Base-by-base conservation (phyloP, 23 tunicate species). In the Phallusia fumigata region DNA sequence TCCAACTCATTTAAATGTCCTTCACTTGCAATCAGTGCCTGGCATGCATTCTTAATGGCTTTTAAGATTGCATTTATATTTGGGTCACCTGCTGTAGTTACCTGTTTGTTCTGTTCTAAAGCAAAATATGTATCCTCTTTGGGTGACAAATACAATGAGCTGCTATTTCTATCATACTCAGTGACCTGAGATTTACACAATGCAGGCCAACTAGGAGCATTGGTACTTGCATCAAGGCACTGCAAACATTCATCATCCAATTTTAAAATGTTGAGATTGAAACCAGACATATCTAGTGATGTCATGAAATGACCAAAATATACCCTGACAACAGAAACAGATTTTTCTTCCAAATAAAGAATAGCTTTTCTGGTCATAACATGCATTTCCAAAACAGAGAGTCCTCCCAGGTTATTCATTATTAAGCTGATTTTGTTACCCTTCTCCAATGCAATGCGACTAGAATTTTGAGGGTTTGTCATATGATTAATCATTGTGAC, bases 271-370 rank as follows among this genome's bases (percentile, higher is more conserved):
- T 88, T 92, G 22, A 97, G 6, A 53, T 97, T 97, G 52, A 93
- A 84, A 31, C 99, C 99, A 82, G 89, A 76, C 99, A 97, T 97
- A 51, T 97, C 99, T 18, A 97, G 75, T 33, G 97, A 92, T 0
- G 99, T 91, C 99, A 97, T 97, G 8, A 97, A 79, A 80, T 97
- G 95, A 10, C 99, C 99, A 65, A 80, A 75, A 50, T 89, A 86
- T 26, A 82, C 86, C 32, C 97, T 79, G 31, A 36, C 76, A 19
- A 95, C 95, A 33, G 35, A 15, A 6, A 90, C 53, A 21, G 75
- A 78, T 53, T 76, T 86, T 32, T 72, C 40, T 53, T 90, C 82
- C 45, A 95, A 52, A 6, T 33, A 77, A 36, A 75, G 33, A 76
- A 95, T 86, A 26, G 79, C 85, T 84, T 88, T 90, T 65, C 91